Percentiles rank a stretch among this genome's conserved stretches.
These are phyloP conservation scores for Sparidentex hasta DNA, from an alignment of 2,797 vertebrate species.

Conservation along the genomic window DNA sequence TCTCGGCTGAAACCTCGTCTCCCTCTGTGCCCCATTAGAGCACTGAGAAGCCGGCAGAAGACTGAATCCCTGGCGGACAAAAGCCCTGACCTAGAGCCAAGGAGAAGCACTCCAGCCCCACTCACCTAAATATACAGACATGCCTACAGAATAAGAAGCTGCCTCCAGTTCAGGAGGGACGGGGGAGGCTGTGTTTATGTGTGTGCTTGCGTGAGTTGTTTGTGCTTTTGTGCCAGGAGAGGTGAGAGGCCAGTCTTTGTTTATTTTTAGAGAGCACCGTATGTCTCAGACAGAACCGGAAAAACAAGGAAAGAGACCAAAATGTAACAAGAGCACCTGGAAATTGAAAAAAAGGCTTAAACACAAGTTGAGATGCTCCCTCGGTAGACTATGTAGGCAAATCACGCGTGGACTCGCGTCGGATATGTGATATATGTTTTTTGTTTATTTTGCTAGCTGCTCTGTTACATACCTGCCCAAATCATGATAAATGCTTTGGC, in stretches of 20 bases:
- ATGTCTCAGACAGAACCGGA: conserved; percentile 26
- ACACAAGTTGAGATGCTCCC: conserved; percentile 21
- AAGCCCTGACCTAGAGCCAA: conserved; percentile 78
- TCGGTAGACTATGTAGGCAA: conserved; percentile 3
- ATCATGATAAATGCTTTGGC: conserved; percentile 72
- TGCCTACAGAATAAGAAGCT: conserved; percentile 66
- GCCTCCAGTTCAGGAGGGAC: conserved; percentile 56
- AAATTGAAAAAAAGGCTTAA: conserved; percentile 34
- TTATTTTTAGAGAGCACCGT: conserved; percentile 56
- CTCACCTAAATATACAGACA: conserved; percentile 72
- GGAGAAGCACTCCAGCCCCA: conserved; percentile 69
- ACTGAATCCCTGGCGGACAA: conserved; percentile 70
- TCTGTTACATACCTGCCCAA: conserved; percentile 50
- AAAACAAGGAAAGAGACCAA: conserved; percentile 33
- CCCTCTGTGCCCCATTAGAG: conserved; percentile 84
- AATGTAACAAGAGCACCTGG: conserved; percentile 28
- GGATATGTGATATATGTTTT: conserved; percentile 11
- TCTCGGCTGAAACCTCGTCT: conserved; percentile 70
- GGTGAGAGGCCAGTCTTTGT: conserved; percentile 62
- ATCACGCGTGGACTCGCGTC: conserved; percentile 4
- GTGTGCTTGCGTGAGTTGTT: conserved; percentile 15
- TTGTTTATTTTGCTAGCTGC: conserved; percentile 25
- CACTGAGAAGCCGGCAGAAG: conserved; percentile 76
- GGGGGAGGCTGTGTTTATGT: conserved; percentile 8
- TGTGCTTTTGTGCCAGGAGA: conserved; percentile 43